Percentiles rank a stretch among this genome's conserved stretches.
Conservation (phyloP, 2,888 invertebrate genomes). For the Zele albiditarsus region DNA sequence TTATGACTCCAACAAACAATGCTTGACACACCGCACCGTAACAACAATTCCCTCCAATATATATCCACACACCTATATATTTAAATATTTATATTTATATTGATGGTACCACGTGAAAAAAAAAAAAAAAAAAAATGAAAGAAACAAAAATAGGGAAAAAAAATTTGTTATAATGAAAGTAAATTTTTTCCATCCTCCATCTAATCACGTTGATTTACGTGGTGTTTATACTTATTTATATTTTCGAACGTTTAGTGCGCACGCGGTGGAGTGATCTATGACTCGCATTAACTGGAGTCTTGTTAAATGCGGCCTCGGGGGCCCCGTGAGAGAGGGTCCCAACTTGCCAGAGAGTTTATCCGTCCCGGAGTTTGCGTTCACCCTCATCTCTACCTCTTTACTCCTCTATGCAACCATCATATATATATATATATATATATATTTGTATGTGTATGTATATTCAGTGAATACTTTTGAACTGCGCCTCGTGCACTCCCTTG, state of each 20-base stretch:
- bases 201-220: constrained; percentile 69
- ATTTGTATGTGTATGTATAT: not conserved
- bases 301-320: constrained; percentile 70
- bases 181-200: constrained; percentile 52
- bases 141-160: not conserved
- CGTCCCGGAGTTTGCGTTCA: constrained; percentile 38
- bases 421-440: not conserved
- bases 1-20: too few species aligned
- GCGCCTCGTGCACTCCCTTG: constrained; percentile 48
- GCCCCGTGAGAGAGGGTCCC: constrained; percentile 47
- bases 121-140: constrained; percentile 30
- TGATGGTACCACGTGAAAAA: too few species aligned
- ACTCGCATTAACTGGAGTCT: constrained; percentile 70
- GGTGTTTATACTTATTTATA: constrained; percentile 71
- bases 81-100: too few species aligned
- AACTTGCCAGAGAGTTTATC: constrained; percentile 8
- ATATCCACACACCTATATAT: too few species aligned
- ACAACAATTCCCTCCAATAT: too few species aligned
- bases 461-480: constrained; percentile 34
- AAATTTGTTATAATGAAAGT: constrained; percentile 52
- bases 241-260: constrained; percentile 67
- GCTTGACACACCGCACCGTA: too few species aligned
- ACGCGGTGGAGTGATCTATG: constrained; percentile 69
- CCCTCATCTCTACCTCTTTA: constrained; percentile 42
- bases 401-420: constrained; percentile 46